Percentiles rank a stretch among this genome's conserved stretches.
Evolutionary conservation across 2,113 vertebrate species (phyloP).

Genomic region (Gopherus flavomarginatus): DNA sequence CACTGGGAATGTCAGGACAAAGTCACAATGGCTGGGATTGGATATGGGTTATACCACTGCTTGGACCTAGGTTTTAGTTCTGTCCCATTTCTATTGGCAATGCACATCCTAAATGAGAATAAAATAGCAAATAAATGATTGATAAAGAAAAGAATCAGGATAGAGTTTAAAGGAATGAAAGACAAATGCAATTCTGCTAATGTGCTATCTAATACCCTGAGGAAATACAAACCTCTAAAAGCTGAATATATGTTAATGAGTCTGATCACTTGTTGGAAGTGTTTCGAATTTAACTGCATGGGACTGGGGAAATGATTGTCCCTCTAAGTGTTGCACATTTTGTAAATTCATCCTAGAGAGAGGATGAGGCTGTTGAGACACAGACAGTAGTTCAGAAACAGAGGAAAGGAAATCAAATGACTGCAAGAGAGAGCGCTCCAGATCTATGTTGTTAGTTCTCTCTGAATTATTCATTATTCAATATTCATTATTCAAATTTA

Average conservation of each 20-base stretch:
- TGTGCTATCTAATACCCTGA: not conserved
- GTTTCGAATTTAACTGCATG: not conserved
- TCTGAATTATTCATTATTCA: not conserved
- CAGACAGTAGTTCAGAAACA: not conserved
- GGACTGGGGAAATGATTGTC: not conserved
- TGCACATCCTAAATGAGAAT: slow-evolving; percentile 53
- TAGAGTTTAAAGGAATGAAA: not conserved
- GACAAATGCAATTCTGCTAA: not conserved
- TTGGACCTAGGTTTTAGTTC: slow-evolving; percentile 2
- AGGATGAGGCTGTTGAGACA: not conserved
- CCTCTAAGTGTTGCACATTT: not conserved
- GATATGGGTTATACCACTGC: slow-evolving; percentile 30
- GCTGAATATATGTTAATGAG: not conserved
- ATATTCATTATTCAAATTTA: not conserved
- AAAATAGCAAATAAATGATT: not conserved
- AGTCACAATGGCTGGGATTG: slow-evolving; percentile 19
- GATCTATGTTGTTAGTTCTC: not conserved
- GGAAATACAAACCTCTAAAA: not conserved
- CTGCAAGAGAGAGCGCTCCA: not conserved
- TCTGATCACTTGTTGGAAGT: not conserved
- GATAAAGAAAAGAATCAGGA: not conserved
- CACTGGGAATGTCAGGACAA: slow-evolving; percentile 48
- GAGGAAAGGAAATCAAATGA: not conserved
- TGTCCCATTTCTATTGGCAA: not conserved
- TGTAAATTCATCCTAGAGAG: not conserved